Evolutionary conservation across 2,113 vertebrate genomes (phyloP), one percentile per base, ranked within the genome.

Genomic region (Hepsetus odoe): DNA sequence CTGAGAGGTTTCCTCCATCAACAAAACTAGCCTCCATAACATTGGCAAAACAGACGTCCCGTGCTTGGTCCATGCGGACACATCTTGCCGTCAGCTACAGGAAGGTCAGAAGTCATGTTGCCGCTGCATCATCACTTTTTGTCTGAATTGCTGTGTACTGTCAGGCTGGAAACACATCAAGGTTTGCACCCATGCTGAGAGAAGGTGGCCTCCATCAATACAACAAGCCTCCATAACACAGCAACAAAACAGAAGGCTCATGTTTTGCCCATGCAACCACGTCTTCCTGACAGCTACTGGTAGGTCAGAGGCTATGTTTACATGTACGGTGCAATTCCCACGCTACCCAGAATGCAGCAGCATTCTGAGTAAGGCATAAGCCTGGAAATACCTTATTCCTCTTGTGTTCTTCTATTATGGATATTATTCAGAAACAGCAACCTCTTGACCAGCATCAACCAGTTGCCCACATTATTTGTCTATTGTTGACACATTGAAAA

Each of bases 251-350:
- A 69, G 24, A 26, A 24, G 10, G 22, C 32, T 76, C 3, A 20
- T 69, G 75, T 77, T 77, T 77, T 77, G 65, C 51, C 65, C 65
- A 77, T 53, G 40, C 75, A 69, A 26, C 12, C 55, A 65, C 26
- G 14, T 46, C 28, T 77, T 77, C 53, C 12, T 46, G 65, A 59
- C 66, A 69, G 53, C 65, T 68, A 58, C 35, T 8, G 66, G 42
- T 18, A 49, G 42, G 66, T 49, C 66, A 49, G 66, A 49, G 42
- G 66, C 40, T 9, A 30, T 46, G 66, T 49, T 69, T 69, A 49
- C 49, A 32, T 28, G 26, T 18, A 55, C n/a, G 32, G 51, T 16
- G 53, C 35, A 75, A 53, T 33, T 65, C 59, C 42, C 73, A 65
- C 33, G 44, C 51, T 55, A 66, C 62, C 38, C 49, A 56, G 74